These are phyloP conservation scores for Lipophrys pholis DNA, from an alignment of 2,113 vertebrate species.

Conservation along the genomic window DNA sequence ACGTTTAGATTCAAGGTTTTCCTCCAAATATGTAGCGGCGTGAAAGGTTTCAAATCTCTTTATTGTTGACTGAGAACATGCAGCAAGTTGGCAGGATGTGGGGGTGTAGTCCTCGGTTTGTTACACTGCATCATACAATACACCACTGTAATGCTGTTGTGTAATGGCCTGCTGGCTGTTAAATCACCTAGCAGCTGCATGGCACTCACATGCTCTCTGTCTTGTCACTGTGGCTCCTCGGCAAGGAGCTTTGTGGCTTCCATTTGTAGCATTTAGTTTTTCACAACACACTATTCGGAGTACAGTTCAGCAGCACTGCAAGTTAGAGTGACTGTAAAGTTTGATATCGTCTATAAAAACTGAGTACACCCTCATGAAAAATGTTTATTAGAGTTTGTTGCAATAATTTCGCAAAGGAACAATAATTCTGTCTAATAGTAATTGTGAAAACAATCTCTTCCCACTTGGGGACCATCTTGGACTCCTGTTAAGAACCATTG, in stretches of 20 bases:
- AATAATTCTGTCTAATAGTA: conserved; percentile 13
- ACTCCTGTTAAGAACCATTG: conserved; percentile 13
- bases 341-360: background rate
- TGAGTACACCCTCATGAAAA: background rate
- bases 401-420: background rate
- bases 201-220: conserved; percentile 13
- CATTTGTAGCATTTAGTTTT: background rate
- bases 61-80: conserved; percentile 58
- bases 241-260: background rate
- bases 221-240: conserved; percentile 1
- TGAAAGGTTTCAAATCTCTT: background rate
- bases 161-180: conserved; percentile 54
- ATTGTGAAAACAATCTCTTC: conserved; percentile 27
- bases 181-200: conserved; percentile 68
- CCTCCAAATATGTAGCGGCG: background rate
- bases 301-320: background rate
- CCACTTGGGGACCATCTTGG: conserved; percentile 19
- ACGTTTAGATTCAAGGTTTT: background rate
- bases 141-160: conserved; percentile 69
- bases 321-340: background rate
- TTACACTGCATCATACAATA: conserved; percentile 65
- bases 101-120: conserved; percentile 56
- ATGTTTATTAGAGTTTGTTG: too few relatives aligned
- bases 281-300: background rate
- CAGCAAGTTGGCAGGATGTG: conserved; percentile 61